A percentile compares a stretch with the other conserved stretches of the same genome.
Evolutionary conservation across 2,113 vertebrate genomes (phyloP).

Genomic region (Aegypius monachus): DNA sequence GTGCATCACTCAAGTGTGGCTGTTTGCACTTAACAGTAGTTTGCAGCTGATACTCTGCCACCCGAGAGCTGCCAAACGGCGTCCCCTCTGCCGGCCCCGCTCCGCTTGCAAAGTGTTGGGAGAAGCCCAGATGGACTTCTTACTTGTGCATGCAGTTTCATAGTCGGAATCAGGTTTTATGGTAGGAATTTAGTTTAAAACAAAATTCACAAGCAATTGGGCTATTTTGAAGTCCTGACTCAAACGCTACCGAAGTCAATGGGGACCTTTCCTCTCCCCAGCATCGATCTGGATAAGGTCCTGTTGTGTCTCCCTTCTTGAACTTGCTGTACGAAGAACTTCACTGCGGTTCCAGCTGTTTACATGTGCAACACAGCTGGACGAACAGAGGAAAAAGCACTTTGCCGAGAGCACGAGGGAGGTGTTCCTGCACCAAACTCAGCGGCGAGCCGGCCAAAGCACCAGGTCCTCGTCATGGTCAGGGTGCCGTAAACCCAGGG

Average conservation of each 20-base stretch:
- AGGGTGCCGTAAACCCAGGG: background rate
- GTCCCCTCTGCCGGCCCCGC: background rate
- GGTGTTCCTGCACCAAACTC: background rate
- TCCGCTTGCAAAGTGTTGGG: background rate
- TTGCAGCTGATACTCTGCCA: background rate
- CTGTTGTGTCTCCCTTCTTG: background rate
- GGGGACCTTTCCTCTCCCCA: background rate
- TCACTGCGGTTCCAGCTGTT: background rate
- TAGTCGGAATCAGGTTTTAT: background rate
- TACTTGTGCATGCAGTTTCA: background rate
- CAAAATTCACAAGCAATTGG: background rate
- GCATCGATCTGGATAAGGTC: background rate
- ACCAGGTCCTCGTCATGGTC: background rate
- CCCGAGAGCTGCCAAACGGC: background rate
- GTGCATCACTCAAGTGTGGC: background rate
- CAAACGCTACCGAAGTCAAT: background rate
- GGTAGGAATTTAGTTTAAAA: background rate
- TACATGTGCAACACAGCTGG: background rate
- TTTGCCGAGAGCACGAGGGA: background rate
- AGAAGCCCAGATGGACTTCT: background rate
- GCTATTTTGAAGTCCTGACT: background rate
- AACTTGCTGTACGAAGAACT: background rate
- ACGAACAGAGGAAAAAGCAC: background rate
- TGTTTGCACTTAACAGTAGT: background rate
- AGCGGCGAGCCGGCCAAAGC: rapidly evolving